Percentiles rank a stretch among this genome's conserved stretches.
These are phyloP conservation scores for Achroia grisella DNA, from an alignment of 1,140 invertebrate species.

Conservation along the genomic window DNA sequence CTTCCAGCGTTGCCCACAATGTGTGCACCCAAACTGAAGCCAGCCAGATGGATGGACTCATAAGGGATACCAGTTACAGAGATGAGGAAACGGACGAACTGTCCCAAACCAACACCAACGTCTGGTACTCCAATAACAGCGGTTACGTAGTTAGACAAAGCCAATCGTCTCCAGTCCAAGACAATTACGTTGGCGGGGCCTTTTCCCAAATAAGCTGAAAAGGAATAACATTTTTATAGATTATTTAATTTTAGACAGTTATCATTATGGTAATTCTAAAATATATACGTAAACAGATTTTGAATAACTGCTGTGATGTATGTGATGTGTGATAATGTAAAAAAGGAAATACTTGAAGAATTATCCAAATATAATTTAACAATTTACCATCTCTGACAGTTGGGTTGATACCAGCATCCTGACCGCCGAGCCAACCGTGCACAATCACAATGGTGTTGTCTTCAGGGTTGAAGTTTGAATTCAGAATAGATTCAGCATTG, in stretches of 20 bases:
- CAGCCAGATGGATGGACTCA: slow-evolving; percentile 84
- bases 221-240: too few relatives aligned
- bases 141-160: slow-evolving; percentile 25
- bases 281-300: too few relatives aligned
- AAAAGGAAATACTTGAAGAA: too few relatives aligned
- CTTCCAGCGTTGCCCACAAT: slow-evolving; percentile 85
- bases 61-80: slow-evolving; percentile 5
- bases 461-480: slow-evolving; percentile 29
- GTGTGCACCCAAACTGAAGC: slow-evolving; percentile 89
- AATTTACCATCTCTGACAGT: slow-evolving; percentile 27
- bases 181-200: slow-evolving; percentile 34
- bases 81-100: slow-evolving; percentile 56
- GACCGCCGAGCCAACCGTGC: slow-evolving; percentile 38
- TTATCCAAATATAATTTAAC: too few relatives aligned
- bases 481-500: slow-evolving; percentile 20
- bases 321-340: too few relatives aligned
- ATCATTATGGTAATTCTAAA: too few relatives aligned
- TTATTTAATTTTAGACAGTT: too few relatives aligned
- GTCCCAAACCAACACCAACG: slow-evolving; percentile 34
- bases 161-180: slow-evolving; percentile 37
- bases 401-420: slow-evolving; percentile 24
- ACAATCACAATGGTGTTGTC: slow-evolving; percentile 24
- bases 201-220: slow-evolving; percentile 10
- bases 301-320: too few relatives aligned
- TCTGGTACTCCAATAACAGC: slow-evolving; percentile 26